These are phyloP conservation scores for Lepisosteus osseus DNA, from an alignment of 2,113 vertebrate genomes.

Conservation along the genomic window DNA sequence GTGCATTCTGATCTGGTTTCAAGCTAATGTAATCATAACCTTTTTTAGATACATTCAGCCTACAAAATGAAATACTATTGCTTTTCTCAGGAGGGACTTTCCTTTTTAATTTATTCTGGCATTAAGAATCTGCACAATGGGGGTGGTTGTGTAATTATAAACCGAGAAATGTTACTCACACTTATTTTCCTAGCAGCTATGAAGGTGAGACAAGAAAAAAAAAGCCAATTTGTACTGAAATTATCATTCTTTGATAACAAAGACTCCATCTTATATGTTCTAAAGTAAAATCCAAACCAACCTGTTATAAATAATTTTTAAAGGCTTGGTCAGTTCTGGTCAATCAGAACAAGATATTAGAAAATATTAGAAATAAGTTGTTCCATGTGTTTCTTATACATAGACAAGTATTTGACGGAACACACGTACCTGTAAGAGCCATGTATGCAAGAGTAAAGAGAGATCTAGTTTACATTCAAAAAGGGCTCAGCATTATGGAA, in stretches of 20 bases:
- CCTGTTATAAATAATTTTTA: too few relatives aligned
- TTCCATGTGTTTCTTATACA: too few relatives aligned
- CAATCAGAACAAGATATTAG: neutral
- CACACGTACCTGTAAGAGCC: too few relatives aligned
- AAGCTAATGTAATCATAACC: conserved; percentile 45
- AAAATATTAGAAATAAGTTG: conserved; percentile 1
- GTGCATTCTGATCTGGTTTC: conserved; percentile 26
- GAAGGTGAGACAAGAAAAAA: conserved; percentile 5
- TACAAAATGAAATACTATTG: conserved; percentile 29
- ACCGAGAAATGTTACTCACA: conserved; percentile 13
- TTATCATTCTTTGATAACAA: too few relatives aligned
- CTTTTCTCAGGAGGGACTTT: conserved; percentile 6
- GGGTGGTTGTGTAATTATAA: conserved; percentile 9
- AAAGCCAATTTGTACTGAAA: conserved; percentile 5
- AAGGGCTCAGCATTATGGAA: too few relatives aligned
- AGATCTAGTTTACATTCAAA: too few relatives aligned
- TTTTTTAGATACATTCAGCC: conserved; percentile 44
- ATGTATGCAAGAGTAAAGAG: too few relatives aligned
- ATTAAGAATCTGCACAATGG: neutral
- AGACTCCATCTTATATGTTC: too few relatives aligned
- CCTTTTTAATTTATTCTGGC: neutral
- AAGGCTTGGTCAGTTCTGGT: too few relatives aligned
- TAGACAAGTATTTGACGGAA: too few relatives aligned
- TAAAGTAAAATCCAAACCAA: too few relatives aligned
- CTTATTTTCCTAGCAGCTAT: conserved; percentile 13